Evolutionary conservation across 2,888 invertebrate genomes (phyloP), one percentile per base, ranked within the genome.

Genomic region (Lasioglossum morio): DNA sequence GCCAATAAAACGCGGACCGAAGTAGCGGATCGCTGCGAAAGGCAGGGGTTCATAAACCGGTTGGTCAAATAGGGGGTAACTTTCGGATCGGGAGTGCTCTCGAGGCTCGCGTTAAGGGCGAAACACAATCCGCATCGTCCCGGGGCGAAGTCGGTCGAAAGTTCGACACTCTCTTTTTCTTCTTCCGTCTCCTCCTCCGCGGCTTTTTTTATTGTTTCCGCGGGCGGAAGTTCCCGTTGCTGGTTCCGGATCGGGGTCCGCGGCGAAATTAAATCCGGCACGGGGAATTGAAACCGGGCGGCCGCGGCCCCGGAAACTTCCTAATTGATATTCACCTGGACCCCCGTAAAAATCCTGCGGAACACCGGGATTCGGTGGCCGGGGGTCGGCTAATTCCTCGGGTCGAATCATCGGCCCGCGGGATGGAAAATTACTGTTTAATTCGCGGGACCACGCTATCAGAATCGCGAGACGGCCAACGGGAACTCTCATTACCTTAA

Each of bases 401-500:
- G 69, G 57, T 74, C 85, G 82, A 89, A 85, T 79, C 82, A 83
- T 88, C 60, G 73, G 60, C 37, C 43, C 63, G 63, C 72, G 79
- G 79, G 79, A 84, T 80, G 85, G 89, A 82, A 88, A 87, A 85
- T 89, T 79, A 73, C 85, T 79, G 60, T 88, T 85, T 88, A 90
- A 89, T 84, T 86, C 80, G 86, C 66, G 73, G 60, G 66, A 4
- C 34, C 43, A 34, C 48, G 74, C 70, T 66, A 89, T 84, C 78
- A 82, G 86, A 79, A 80, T 46, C 60, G 30, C 46, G 66, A 60
- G 63, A 43, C 66, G 63, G 73, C 69, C 79, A 76, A 23, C 72
- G 82, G 30, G 78, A 89, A 88, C 70, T 88, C 88, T 91, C 88
- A 82, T 88, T 91, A 87, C 76, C 88, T 86, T 89, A 86, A 91